Conservation (phyloP, 2,888 invertebrate genomes). For the Crossocerus cetratus region DNA sequence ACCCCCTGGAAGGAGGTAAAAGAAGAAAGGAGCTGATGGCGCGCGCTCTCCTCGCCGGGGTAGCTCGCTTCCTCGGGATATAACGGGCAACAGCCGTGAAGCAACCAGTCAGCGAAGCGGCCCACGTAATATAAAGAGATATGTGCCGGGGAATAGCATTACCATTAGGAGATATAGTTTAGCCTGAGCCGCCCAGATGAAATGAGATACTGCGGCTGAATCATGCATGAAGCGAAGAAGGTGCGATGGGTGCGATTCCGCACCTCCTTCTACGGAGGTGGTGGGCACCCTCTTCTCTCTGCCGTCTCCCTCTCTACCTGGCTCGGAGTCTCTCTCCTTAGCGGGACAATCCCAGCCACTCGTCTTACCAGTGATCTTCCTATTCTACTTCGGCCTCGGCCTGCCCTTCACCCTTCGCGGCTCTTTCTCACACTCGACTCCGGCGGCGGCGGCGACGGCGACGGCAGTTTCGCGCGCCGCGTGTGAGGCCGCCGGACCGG, state of each 20-base stretch:
- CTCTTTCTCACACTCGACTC: background rate
- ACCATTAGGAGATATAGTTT: constrained; percentile 77
- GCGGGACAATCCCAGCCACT: constrained; percentile 10
- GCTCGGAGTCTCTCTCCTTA: background rate
- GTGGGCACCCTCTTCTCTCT: background rate
- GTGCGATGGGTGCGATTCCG: constrained; percentile 68
- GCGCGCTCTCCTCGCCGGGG: constrained; percentile 17
- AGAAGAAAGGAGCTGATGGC: constrained; percentile 24
- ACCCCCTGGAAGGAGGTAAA: constrained; percentile 47
- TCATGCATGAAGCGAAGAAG: constrained; percentile 74
- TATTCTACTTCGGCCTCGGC: background rate
- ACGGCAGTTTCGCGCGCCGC: background rate
- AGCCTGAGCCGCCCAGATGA: constrained; percentile 74
- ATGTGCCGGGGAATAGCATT: constrained; percentile 76
- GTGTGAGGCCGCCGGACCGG: background rate
- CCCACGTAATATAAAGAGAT: constrained; percentile 76
- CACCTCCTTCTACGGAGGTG: constrained; percentile 53
- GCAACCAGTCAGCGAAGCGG: constrained; percentile 65
- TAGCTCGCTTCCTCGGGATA: constrained; percentile 50
- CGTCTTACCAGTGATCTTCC: constrained; percentile 22
- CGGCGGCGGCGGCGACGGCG: too few species aligned
- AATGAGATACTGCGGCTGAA: constrained; percentile 77
- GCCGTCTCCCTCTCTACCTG: background rate
- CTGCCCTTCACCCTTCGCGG: background rate
- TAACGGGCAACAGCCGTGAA: constrained; percentile 55